Percentiles rank a stretch among this genome's conserved stretches.
Evolutionary conservation across 37 sponge, comb jelly and placozoan species (phyloP).

Genomic region (Geodia barretti): DNA sequence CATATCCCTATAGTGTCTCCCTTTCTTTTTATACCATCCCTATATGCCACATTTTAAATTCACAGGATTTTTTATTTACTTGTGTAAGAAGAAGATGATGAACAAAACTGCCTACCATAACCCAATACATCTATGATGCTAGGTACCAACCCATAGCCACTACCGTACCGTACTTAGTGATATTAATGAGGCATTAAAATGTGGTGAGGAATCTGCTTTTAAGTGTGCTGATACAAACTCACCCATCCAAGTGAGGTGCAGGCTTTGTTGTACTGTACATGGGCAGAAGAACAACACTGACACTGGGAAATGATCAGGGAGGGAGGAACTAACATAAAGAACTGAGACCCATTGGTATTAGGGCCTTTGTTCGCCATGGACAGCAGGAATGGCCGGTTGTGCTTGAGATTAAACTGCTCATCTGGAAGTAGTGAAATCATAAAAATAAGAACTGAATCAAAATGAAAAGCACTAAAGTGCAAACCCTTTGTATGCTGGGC

Average conservation of each 20-base stretch:
- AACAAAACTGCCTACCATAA: too few relatives aligned
- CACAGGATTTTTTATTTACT: too few relatives aligned
- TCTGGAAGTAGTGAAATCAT: constrained; percentile 51
- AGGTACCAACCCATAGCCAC: too few relatives aligned
- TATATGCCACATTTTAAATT: too few relatives aligned
- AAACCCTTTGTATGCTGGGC: neutral
- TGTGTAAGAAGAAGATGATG: too few relatives aligned
- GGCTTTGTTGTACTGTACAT: constrained; percentile 79
- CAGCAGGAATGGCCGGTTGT: constrained; percentile 83
- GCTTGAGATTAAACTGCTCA: constrained; percentile 86
- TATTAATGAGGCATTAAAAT: too few relatives aligned
- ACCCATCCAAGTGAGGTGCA: constrained; percentile 92
- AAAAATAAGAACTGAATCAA: neutral
- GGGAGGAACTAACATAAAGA: constrained; percentile 86
- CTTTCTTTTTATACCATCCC: too few relatives aligned
- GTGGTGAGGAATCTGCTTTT: too few relatives aligned
- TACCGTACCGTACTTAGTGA: too few relatives aligned
- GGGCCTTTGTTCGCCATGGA: constrained; percentile 99
- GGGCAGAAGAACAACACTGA: neutral
- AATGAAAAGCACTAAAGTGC: neutral
- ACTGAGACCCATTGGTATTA: constrained; percentile 97
- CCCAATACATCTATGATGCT: too few relatives aligned
- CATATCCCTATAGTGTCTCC: too few relatives aligned
- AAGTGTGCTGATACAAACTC: too few relatives aligned
- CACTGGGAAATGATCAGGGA: neutral